A percentile compares a stretch with the other conserved stretches of the same genome.
phyloP scores from a whole-genome alignment of 2,888 invertebrate genomes.

The Linnaemya tessellans region DNA sequence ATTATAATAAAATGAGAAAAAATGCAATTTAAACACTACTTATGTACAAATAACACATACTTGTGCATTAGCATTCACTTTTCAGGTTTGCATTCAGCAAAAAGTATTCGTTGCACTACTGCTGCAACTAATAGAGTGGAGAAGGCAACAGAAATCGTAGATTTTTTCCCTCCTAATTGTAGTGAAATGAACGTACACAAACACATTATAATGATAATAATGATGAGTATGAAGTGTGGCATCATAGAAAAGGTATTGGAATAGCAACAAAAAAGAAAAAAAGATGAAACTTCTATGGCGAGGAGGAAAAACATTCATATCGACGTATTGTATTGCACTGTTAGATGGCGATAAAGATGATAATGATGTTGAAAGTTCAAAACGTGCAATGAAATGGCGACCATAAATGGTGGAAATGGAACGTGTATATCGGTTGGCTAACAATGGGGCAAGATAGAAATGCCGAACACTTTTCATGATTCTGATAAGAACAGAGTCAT shows the following conservation, averaged over 20 bases:
- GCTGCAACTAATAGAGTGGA: conserved; percentile 52
- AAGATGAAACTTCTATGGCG: conserved; percentile 48
- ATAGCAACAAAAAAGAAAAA: neutral
- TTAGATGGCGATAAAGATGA: conserved; percentile 61
- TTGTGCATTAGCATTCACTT: conserved; percentile 31
- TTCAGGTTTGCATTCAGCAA: conserved; percentile 6
- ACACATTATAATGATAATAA: conserved; percentile 41
- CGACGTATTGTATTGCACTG: conserved; percentile 7
- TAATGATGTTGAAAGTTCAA: conserved; percentile 52
- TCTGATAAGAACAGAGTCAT: neutral
- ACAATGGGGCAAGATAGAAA: conserved; percentile 29
- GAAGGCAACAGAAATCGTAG: conserved; percentile 41
- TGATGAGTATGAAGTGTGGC: conserved; percentile 47
- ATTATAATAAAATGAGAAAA: conserved; percentile 41
- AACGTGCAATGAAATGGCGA: conserved; percentile 58
- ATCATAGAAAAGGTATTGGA: conserved; percentile 27
- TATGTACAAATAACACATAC: conserved; percentile 27
- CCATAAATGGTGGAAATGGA: conserved; percentile 51
- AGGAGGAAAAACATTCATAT: conserved; percentile 28
- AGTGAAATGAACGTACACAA: conserved; percentile 19
- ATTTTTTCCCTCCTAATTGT: conserved; percentile 28
- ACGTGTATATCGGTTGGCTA: conserved; percentile 4
- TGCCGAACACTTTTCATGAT: neutral
- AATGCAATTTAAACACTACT: conserved; percentile 23
- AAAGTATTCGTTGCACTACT: conserved; percentile 45